These are phyloP conservation scores for Choristoneura fumiferana DNA, from an alignment of 1,140 invertebrate genomes.

Conservation along the genomic window DNA sequence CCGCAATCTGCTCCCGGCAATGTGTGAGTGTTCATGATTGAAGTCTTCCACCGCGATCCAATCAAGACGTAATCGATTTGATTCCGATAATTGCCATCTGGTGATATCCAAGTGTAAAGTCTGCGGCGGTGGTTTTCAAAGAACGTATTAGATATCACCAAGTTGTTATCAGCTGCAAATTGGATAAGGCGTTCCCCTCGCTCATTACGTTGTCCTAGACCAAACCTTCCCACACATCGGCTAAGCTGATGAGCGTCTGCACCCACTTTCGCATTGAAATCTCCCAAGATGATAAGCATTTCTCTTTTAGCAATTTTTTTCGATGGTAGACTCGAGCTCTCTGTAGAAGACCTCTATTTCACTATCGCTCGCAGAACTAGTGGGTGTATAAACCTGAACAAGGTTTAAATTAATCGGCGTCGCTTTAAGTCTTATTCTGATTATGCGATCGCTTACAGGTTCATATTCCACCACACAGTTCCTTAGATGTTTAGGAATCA, in stretches of 20 bases:
- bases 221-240: slow-evolving; percentile 22
- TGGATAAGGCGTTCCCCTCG: slow-evolving; percentile 30
- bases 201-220: slow-evolving; percentile 32
- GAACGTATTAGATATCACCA: slow-evolving; percentile 30
- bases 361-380: neutral
- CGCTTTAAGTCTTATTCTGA: neutral
- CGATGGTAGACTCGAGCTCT: slow-evolving; percentile 21
- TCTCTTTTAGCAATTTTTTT: slow-evolving; percentile 27
- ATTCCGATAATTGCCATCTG: no score
- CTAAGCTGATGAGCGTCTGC: slow-evolving; percentile 1
- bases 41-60: slow-evolving; percentile 20
- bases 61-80: slow-evolving; percentile 25
- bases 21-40: slow-evolving; percentile 5
- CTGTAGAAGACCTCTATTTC: slow-evolving; percentile 22
- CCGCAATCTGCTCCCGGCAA: neutral
- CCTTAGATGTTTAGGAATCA: neutral
- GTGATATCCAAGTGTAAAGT: slow-evolving; percentile 32
- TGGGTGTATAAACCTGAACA: slow-evolving; percentile 18
- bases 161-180: slow-evolving; percentile 28
- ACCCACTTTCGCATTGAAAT: slow-evolving; percentile 34
- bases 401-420: neutral
- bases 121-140: slow-evolving; percentile 29
- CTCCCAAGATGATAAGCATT: slow-evolving; percentile 25
- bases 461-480: neutral
- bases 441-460: neutral